Evolutionary conservation across 2,888 invertebrate genomes (phyloP).

Genomic region (Aplocera efformata): DNA sequence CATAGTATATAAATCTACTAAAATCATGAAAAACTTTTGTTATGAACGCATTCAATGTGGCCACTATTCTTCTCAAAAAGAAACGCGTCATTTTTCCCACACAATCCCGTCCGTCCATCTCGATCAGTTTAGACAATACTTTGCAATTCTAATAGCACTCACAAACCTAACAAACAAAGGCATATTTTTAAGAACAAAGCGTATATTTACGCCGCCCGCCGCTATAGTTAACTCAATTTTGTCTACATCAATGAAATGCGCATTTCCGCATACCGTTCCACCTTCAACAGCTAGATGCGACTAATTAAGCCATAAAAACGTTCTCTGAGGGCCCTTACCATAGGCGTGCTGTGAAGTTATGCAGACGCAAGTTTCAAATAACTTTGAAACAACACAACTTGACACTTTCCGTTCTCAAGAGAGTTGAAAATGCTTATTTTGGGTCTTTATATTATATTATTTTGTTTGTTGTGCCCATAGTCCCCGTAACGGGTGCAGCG

Average conservation of each 20-base stretch:
- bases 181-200: slow-evolving; percentile 7
- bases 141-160: no score
- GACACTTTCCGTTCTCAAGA: slow-evolving; percentile 10
- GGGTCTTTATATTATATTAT: slow-evolving; percentile 10
- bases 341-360: slow-evolving; percentile 6
- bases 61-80: no score
- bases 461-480: no score
- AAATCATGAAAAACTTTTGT: no score
- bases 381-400: slow-evolving; percentile 8
- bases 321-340: slow-evolving; percentile 39
- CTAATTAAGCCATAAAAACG: slow-evolving; percentile 72
- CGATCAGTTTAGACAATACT: no score
- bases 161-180: no score
- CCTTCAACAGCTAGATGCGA: slow-evolving; percentile 51
- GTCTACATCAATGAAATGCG: slow-evolving; percentile 43
- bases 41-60: no score
- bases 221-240: slow-evolving; percentile 52
- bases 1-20: no score
- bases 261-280: slow-evolving; percentile 41
- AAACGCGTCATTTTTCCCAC: no score
- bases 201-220: slow-evolving; percentile 14
- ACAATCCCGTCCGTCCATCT: no score
- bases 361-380: slow-evolving; percentile 2
- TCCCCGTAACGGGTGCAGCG: no score
- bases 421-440: slow-evolving; percentile 5